Base-by-base conservation (phyloP, 1,140 invertebrate genomes). In the Carposina sasakii region DNA sequence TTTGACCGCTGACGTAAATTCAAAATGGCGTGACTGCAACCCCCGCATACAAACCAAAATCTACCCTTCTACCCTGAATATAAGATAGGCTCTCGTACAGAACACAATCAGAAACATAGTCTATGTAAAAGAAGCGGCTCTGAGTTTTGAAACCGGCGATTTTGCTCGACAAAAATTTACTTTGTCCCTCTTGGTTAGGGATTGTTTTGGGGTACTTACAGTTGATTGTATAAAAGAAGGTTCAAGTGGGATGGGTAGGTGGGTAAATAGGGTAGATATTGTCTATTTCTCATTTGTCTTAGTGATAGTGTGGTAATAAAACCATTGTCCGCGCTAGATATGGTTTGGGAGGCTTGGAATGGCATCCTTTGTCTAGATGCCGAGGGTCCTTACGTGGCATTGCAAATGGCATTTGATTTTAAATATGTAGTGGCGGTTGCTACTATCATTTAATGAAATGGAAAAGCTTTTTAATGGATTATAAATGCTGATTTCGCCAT, bases 201-300 rank as follows among this genome's bases (percentile, higher is more conserved):
- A 40, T 51, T 23, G 36, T 57, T 67, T 70, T 78, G 28, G 57
- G 21, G 16, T 73, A 63, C 31, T 43, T 47, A 2, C 1, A 8
- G 10, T 23, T 54, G 52, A 57, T 65, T 71, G 65, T 68, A 73
- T 69, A 61, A 76, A 76, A 79, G 72, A 79, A 76, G 76, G 70
- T 66, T 63, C 58, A 62, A 70, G 59, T 67, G 72, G 12, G 37
- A 23, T n/a, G 12, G 39, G 28, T 8, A 28, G 15, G 40, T 65
- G 68, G 63, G 75, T 81, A 81, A 73, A 75, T 78, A 78, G 71
- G 67, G 59, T 76, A 65, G 63, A 76, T 75, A 72, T 79, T 74
- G 75, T 81, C 57, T 68, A 73, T 76, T 71, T 73, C 71, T 79
- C 75, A 81, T 83, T 81, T 81, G 75, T 83, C 76, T 81, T 79